phyloP scores from a whole-genome alignment of 2,797 vertebrate species.

The Ctenochaetus hawaiiensis region DNA sequence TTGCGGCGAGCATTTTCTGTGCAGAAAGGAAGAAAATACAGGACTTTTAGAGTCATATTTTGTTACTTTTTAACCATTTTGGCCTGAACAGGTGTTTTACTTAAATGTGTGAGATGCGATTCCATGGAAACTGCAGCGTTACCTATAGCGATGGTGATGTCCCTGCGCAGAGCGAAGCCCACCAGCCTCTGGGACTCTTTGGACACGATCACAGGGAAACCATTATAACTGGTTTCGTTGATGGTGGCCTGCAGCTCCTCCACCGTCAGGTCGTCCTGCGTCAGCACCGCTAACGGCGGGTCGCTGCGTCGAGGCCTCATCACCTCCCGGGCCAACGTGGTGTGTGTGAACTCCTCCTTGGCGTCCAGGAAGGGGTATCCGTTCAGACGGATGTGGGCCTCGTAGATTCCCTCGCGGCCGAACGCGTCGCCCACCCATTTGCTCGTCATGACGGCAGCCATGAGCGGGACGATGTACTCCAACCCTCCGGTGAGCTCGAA shows the following conservation, averaged over 20 bases:
- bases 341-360: conserved; percentile 98
- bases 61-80: background rate
- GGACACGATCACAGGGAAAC: conserved; percentile 98
- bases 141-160: conserved; percentile 97
- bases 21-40: background rate
- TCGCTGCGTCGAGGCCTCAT: conserved; percentile 95
- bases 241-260: conserved; percentile 95
- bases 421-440: conserved; percentile 99
- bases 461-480: conserved; percentile 98
- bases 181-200: conserved; percentile 97
- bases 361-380: conserved; percentile 98
- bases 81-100: too few species aligned
- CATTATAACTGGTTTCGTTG: conserved; percentile 96
- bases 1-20: conserved; percentile 96
- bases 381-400: conserved; percentile 97
- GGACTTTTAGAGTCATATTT: too few species aligned
- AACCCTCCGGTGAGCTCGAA: conserved; percentile 98
- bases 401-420: conserved; percentile 97
- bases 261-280: conserved; percentile 97
- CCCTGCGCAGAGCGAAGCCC: conserved; percentile 96
- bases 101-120: background rate
- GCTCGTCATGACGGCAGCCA: conserved; percentile 99
- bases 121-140: background rate
- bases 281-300: conserved; percentile 93
- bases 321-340: conserved; percentile 95